Base-by-base conservation (phyloP, 1,140 invertebrate genomes). In the Holcopasites calliopsidis region DNA sequence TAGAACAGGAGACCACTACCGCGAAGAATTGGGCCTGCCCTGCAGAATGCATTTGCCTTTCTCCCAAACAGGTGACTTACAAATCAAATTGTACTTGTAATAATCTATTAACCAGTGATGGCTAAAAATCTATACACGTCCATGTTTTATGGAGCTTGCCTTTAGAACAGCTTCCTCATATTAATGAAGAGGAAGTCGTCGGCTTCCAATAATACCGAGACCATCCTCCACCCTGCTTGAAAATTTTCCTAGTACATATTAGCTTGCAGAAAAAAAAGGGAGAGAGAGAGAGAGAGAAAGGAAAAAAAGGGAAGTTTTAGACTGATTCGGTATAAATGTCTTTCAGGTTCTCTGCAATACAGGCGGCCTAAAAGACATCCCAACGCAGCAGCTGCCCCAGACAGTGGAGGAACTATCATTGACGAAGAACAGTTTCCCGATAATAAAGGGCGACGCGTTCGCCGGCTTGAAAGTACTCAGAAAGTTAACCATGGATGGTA, bases 281-380 rank as follows among this genome's bases (percentile, higher is more conserved):
- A 3, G 42, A 1, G 3, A 3, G 42, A 10, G 42, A 10, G 42
- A 10, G 42, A 10, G 2, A 21, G 1, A 6, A 11, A n/a, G 2
- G 16, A 28, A 28, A 23, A 16, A 23, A 1, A n/a, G 6, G 18
- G 3, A 8, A 35, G 1, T 16, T 16, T 16, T 21, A 7, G 13
- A 35, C 1, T 10, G 8, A 44, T 18, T 69, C 60, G 61, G 10
- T n/a, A n/a, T n/a, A n/a, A n/a, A n/a, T n/a, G 54, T 54, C 75
- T 72, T 74, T 23, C 92, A 97, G 96, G 96, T 97, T 58, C 93
- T 97, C 77, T 97, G 96, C 93, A 97, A 97, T 92, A 96, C 95
- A 64, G 96, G 96, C 70, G 94, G 95, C 40, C 90, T 97, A 74
- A 93, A 93, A 52, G 95, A 96, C 81, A 96, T 97, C 60, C 96